A percentile compares a stretch with the other conserved stretches of the same genome.
Evolutionary conservation across 2,113 vertebrate species (phyloP).

Genomic region (Zosterops borbonicus): DNA sequence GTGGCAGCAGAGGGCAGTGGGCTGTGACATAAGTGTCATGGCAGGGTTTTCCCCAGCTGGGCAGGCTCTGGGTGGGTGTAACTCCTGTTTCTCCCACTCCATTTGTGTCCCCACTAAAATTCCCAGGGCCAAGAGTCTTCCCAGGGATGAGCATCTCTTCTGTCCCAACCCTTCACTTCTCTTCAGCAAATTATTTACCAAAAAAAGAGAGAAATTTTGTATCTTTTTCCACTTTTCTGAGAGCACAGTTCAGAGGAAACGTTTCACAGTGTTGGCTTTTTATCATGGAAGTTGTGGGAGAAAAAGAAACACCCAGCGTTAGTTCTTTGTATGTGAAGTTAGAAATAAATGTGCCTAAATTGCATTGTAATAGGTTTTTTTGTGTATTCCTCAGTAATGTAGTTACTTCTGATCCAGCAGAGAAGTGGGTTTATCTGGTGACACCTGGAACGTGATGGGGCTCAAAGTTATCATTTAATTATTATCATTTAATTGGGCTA

Average conservation of each 20-base stretch:
- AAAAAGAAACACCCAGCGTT: background rate
- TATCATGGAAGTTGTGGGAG: background rate
- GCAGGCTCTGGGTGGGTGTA: background rate
- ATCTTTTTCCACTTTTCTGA: background rate
- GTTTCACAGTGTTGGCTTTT: background rate
- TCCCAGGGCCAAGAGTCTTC: background rate
- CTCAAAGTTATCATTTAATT: background rate
- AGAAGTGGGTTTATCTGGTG: background rate
- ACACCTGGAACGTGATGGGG: background rate
- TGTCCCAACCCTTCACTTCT: background rate
- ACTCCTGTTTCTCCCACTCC: background rate
- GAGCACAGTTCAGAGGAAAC: background rate
- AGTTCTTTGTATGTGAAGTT: background rate
- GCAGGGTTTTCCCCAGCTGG: background rate
- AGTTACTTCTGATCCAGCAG: background rate
- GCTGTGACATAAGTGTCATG: background rate
- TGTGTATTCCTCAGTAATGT: background rate
- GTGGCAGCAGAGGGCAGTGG: background rate
- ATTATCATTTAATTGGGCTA: background rate
- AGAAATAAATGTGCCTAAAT: background rate
- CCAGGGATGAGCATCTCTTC: background rate
- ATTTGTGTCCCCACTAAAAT: background rate
- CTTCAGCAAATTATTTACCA: background rate
- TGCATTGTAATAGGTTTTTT: background rate
- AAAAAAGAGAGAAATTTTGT: rapidly evolving